Evolutionary conservation across 2,888 invertebrate species (phyloP).

Genomic region (Phrixothrix hirtus): DNA sequence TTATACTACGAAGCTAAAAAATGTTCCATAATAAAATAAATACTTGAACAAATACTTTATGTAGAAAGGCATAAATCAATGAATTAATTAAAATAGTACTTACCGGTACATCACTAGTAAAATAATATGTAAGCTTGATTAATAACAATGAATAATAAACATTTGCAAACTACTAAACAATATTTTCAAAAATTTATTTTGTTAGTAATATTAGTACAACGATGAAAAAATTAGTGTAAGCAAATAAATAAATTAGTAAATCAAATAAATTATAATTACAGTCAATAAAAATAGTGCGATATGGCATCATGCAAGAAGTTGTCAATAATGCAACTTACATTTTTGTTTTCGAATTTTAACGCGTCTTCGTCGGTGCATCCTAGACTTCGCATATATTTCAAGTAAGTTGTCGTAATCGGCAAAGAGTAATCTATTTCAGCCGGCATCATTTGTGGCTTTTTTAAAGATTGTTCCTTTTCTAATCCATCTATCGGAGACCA

Average conservation of each 20-base stretch:
- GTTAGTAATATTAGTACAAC: conserved; percentile 23
- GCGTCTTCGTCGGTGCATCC: conserved; percentile 67
- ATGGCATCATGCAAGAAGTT: conserved; percentile 52
- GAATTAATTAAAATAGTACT: too few relatives aligned
- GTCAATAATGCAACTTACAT: conserved; percentile 60
- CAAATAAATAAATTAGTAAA: conserved; percentile 17
- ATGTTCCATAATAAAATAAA: too few relatives aligned
- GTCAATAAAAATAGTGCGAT: conserved; percentile 50
- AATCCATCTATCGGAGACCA: conserved; percentile 62
- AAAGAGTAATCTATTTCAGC: conserved; percentile 78
- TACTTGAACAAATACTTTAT: too few relatives aligned
- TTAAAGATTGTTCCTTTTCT: conserved; percentile 40
- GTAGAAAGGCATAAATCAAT: too few relatives aligned
- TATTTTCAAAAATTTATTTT: too few relatives aligned
- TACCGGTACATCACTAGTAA: too few relatives aligned
- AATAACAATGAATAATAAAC: too few relatives aligned
- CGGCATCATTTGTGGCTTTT: conserved; percentile 45
- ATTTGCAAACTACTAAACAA: too few relatives aligned
- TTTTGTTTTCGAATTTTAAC: conserved; percentile 61
- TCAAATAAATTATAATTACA: conserved; percentile 2
- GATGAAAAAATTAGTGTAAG: too few relatives aligned
- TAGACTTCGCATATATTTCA: conserved; percentile 80
- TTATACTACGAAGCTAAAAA: too few relatives aligned
- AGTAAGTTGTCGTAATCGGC: conserved; percentile 87
- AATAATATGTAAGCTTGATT: too few relatives aligned